Evolutionary conservation across 2,888 invertebrate species (phyloP).

Genomic region (Linnaemya vulpina): DNA sequence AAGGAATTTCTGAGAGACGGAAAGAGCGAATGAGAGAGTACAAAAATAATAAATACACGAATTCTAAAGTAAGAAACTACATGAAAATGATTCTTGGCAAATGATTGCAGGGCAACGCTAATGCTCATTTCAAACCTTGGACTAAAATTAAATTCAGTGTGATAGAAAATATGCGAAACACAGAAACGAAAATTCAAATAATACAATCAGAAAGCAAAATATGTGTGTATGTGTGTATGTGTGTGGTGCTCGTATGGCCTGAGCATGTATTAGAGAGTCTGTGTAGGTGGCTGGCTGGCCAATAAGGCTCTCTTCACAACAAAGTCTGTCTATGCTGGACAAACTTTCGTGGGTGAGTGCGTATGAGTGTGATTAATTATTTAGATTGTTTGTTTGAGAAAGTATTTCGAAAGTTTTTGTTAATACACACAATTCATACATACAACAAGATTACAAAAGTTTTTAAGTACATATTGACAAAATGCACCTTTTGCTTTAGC

Average conservation of each 20-base stretch:
- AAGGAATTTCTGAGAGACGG: constrained; percentile 7
- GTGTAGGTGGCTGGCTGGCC: constrained; percentile 47
- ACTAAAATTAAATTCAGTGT: constrained; percentile 79
- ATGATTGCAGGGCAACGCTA: constrained; percentile 61
- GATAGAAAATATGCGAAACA: background rate
- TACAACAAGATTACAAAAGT: no score
- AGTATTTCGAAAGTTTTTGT: constrained; percentile 23
- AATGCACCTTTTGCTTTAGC: constrained; percentile 1
- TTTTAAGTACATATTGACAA: background rate
- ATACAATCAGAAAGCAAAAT: background rate
- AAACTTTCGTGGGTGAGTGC: constrained; percentile 17
- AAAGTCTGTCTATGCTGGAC: background rate
- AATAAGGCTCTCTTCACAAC: constrained; percentile 7
- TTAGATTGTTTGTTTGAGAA: constrained; percentile 12
- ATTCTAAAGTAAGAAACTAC: background rate
- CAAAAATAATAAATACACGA: background rate
- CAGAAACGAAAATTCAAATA: constrained; percentile 9
- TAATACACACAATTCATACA: no score
- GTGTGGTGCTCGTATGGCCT: no score
- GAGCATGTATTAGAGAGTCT: no score
- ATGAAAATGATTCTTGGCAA: constrained; percentile 29
- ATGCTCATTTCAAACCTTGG: constrained; percentile 80
- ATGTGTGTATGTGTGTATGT: background rate
- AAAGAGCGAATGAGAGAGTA: background rate
- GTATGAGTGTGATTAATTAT: constrained; percentile 48